Evolutionary conservation across 1,140 invertebrate species (phyloP).

Genomic region (Cyclina sinensis): DNA sequence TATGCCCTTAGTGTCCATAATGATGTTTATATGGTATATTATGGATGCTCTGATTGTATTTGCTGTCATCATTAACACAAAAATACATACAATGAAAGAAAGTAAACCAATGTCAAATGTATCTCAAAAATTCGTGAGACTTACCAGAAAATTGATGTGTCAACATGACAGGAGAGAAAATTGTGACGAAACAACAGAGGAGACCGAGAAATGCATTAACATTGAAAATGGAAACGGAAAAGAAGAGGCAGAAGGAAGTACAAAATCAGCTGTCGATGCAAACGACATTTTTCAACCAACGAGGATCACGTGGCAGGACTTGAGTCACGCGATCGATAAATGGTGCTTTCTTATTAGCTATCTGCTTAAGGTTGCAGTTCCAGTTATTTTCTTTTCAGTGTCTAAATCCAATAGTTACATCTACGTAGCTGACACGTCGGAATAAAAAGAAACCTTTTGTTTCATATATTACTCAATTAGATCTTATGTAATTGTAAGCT

Average conservation of each 20-base stretch:
- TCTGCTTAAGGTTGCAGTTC: not conserved
- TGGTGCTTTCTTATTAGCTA: slow-evolving; percentile 7
- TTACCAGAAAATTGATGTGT: not conserved
- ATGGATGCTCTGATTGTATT: not conserved
- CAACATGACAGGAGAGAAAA: not conserved
- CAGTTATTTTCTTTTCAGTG: not conserved
- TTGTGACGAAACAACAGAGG: not conserved
- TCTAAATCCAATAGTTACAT: not conserved
- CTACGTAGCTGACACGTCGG: too few relatives aligned
- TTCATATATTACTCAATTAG: too few relatives aligned
- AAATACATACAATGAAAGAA: not conserved
- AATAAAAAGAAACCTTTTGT: too few relatives aligned
- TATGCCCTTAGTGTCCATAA: not conserved
- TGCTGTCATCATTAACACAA: not conserved
- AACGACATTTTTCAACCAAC: too few relatives aligned
- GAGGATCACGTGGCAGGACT: slow-evolving; percentile 16
- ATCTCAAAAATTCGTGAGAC: not conserved
- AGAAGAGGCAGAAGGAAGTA: not conserved
- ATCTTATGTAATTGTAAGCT: too few relatives aligned
- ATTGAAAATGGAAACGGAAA: not conserved
- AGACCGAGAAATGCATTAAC: not conserved
- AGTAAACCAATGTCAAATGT: not conserved
- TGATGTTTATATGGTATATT: slow-evolving; percentile 49
- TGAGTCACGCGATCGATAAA: not conserved
- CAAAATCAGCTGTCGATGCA: not conserved